phyloP scores from a whole-genome alignment of 2,888 invertebrate genomes.

The Trimorus sp. region DNA sequence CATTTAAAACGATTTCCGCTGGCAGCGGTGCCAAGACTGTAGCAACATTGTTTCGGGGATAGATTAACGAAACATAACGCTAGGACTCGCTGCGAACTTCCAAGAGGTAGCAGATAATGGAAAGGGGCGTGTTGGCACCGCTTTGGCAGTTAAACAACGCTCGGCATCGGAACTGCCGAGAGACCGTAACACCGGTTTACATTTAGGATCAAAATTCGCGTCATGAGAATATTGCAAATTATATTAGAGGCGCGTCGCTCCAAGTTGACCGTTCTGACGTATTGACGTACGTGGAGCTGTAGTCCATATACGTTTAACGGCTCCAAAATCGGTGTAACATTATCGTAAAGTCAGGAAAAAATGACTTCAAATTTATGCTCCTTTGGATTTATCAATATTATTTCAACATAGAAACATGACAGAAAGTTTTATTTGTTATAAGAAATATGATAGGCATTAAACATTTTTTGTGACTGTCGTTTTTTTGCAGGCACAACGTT shows the following conservation, averaged over 20 bases:
- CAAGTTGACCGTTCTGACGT: slow-evolving; percentile 18
- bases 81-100: slow-evolving; percentile 77
- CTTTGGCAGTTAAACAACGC: slow-evolving; percentile 78
- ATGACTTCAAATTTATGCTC: too few species aligned
- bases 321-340: too few species aligned
- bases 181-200: slow-evolving; percentile 66
- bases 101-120: slow-evolving; percentile 77
- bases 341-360: too few species aligned
- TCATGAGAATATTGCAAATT: slow-evolving; percentile 56
- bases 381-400: too few species aligned
- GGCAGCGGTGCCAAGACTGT: slow-evolving; percentile 81
- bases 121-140: slow-evolving; percentile 78
- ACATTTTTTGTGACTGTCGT: too few species aligned
- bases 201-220: slow-evolving; percentile 62
- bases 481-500: too few species aligned
- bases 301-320: not conserved
- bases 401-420: too few species aligned
- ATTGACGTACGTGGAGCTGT: slow-evolving; percentile 11
- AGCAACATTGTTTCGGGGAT: slow-evolving; percentile 80
- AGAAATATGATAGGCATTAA: too few species aligned
- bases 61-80: slow-evolving; percentile 82
- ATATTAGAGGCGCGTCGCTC: slow-evolving; percentile 18
- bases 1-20: slow-evolving; percentile 82
- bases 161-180: slow-evolving; percentile 72
- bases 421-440: too few species aligned